Evolutionary conservation across 2,113 vertebrate genomes (phyloP).

Genomic region (Passer montanus): DNA sequence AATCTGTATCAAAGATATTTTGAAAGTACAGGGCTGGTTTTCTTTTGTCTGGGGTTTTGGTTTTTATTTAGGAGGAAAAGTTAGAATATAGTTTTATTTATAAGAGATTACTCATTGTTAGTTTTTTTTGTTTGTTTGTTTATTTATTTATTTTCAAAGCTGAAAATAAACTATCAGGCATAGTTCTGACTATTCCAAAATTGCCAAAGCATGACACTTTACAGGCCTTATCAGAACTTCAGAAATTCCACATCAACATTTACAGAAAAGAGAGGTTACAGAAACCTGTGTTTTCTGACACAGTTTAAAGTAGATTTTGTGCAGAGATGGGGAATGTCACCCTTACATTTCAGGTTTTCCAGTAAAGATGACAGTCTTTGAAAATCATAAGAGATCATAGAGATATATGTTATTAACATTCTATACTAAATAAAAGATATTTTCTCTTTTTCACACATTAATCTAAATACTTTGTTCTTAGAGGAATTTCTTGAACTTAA

Average conservation of each 20-base stretch:
- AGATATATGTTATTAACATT: neutral
- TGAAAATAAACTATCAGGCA: neutral
- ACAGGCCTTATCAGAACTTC: neutral
- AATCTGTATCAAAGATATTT: neutral
- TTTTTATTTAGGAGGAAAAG: neutral
- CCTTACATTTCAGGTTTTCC: neutral
- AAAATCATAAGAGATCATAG: neutral
- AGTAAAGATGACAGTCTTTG: neutral
- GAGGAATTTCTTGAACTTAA: neutral
- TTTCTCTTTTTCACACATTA: neutral
- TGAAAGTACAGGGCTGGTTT: neutral
- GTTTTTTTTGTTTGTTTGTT: neutral
- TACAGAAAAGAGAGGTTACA: neutral
- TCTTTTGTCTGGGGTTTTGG: neutral
- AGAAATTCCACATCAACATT: neutral
- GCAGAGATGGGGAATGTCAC: rapidly evolving
- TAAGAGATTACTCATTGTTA: neutral
- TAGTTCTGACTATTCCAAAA: neutral
- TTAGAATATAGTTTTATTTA: neutral
- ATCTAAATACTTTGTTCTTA: neutral
- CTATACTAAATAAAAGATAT: neutral
- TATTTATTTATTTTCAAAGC: neutral
- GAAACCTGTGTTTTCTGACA: neutral
- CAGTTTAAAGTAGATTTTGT: neutral
- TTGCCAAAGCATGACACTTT: neutral